Conservation (phyloP, 1,140 invertebrate species). For the Theocolax elegans region DNA sequence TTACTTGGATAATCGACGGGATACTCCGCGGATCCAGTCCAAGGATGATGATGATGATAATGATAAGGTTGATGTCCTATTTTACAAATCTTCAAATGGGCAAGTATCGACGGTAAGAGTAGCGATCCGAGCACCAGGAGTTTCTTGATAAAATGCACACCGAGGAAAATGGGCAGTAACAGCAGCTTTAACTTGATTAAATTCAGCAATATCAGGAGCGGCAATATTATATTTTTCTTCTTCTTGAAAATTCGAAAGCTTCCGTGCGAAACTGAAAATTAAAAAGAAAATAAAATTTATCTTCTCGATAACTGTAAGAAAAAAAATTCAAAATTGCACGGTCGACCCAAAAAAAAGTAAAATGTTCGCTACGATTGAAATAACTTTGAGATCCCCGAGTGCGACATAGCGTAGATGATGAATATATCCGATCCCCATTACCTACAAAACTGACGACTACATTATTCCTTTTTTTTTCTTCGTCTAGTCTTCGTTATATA, state of each 20-base stretch:
- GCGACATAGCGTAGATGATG: neutral
- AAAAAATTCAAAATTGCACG: neutral
- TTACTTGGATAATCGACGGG: conserved; percentile 61
- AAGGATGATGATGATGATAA: conserved; percentile 54
- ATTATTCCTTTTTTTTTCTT: neutral
- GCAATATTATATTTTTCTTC: conserved; percentile 73
- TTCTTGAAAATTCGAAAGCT: conserved; percentile 66
- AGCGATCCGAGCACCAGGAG: conserved; percentile 73
- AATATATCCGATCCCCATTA: conserved; percentile 11
- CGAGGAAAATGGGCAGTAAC: conserved; percentile 72
- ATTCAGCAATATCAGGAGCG: conserved; percentile 72
- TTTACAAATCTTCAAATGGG: conserved; percentile 74
- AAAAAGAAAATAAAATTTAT: neutral
- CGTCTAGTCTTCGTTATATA: no score
- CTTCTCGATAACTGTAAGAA: neutral
- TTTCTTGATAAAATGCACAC: conserved; percentile 78
- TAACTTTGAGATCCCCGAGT: neutral
- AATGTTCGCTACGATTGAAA: conserved; percentile 4
- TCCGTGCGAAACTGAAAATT: conserved; percentile 41
- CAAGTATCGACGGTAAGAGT: conserved; percentile 71
- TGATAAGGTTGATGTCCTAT: conserved; percentile 57
- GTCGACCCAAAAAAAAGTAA: conserved; percentile 18
- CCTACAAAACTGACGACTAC: neutral
- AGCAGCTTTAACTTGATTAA: conserved; percentile 74
- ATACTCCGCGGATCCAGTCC: conserved; percentile 58